Conservation (phyloP, 1,140 invertebrate species). For the Varroa destructor region DNA sequence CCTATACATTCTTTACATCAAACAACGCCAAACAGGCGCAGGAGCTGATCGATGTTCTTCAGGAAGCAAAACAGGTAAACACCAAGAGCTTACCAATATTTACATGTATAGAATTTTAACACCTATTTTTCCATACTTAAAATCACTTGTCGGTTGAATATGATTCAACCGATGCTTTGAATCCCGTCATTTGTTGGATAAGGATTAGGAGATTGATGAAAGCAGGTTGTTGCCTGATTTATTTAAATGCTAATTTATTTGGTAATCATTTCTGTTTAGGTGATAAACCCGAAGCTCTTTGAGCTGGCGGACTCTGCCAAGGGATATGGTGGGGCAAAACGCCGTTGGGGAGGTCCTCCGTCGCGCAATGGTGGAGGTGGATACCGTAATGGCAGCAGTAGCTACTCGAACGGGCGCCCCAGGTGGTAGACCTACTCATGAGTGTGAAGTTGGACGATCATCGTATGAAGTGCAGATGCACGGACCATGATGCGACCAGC, state of each 20-base stretch:
- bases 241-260: no score
- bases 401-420: slow-evolving; percentile 12
- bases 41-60: slow-evolving; percentile 75
- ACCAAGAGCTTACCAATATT: background rate
- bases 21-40: slow-evolving; percentile 76
- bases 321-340: background rate
- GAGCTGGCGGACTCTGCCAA: slow-evolving; percentile 38
- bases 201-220: no score
- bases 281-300: slow-evolving; percentile 53
- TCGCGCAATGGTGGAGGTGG: slow-evolving; percentile 2
- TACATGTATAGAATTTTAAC: no score
- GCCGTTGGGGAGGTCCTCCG: slow-evolving; percentile 20
- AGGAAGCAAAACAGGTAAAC: slow-evolving; percentile 77
- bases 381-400: slow-evolving; percentile 4
- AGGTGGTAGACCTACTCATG: background rate
- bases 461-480: no score
- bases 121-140: no score
- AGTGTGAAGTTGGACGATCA: no score
- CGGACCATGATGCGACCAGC: no score
- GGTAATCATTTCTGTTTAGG: background rate
- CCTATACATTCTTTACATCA: slow-evolving; percentile 95
- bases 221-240: no score
- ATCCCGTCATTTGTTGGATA: no score
- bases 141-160: no score
- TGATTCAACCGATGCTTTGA: no score